Conservation (phyloP, 1,140 invertebrate genomes). For the Bombus turneri region DNA sequence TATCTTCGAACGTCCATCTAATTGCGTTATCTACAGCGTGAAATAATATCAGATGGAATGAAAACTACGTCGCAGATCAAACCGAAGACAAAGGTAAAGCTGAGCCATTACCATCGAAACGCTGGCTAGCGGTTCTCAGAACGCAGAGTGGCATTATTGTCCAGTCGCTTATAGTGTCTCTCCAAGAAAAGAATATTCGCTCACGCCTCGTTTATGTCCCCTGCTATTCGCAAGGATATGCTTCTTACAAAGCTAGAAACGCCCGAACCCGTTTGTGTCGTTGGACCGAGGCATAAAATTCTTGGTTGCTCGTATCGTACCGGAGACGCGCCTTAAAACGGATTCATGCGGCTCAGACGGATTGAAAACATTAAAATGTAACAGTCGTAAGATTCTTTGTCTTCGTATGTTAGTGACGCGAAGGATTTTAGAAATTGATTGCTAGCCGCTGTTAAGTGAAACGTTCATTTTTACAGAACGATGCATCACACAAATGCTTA, state of each 20-base stretch:
- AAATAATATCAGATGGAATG: neutral
- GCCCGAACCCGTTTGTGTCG: conserved; percentile 3
- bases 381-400: neutral
- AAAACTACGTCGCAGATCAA: neutral
- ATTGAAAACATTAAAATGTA: neutral
- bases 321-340: neutral
- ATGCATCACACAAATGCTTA: too few species aligned
- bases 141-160: conserved; percentile 18
- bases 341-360: neutral
- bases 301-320: neutral
- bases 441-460: too few species aligned
- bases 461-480: neutral
- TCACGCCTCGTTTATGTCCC: conserved; percentile 13
- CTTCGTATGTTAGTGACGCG: neutral
- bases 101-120: neutral
- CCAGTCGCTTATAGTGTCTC: conserved; percentile 19
- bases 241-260: conserved; percentile 1
- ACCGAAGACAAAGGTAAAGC: too few species aligned
- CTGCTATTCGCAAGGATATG: neutral
- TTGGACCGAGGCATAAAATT: conserved; percentile 1
- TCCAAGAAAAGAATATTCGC: conserved; percentile 22
- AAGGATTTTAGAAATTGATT: neutral
- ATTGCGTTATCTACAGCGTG: too few species aligned
- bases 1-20: too few species aligned
- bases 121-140: neutral